These are phyloP conservation scores for Oryzias celebensis DNA, from an alignment of 2,113 vertebrate genomes.

Conservation along the genomic window DNA sequence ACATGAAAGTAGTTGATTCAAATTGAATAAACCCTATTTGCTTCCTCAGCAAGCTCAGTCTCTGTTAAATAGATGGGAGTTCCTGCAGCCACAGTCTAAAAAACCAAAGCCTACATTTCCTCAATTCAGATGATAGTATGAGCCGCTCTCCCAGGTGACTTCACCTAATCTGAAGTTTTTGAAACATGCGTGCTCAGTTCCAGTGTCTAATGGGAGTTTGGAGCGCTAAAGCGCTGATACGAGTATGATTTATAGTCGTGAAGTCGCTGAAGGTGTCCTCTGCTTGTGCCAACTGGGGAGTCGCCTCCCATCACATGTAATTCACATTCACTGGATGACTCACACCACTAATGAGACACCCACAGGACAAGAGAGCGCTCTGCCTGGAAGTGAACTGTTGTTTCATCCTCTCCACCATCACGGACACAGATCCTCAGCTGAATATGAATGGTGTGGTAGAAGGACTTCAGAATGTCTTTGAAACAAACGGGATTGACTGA, in stretches of 20 bases:
- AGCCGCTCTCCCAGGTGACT: not conserved
- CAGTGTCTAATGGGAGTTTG: slow-evolving; percentile 22
- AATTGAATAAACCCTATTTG: slow-evolving; percentile 34
- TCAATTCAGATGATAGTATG: not conserved
- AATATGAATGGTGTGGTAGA: slow-evolving; percentile 4
- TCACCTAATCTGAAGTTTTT: slow-evolving; percentile 19
- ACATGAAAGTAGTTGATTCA: slow-evolving; percentile 36
- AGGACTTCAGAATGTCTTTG: not conserved
- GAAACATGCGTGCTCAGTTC: slow-evolving; percentile 19
- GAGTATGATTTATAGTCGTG: slow-evolving; percentile 48
- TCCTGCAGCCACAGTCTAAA: slow-evolving; percentile 3
- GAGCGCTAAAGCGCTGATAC: slow-evolving; percentile 31
- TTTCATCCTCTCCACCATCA: slow-evolving; percentile 27
- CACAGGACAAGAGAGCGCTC: slow-evolving; percentile 33
- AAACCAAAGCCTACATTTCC: not conserved
- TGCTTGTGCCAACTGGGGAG: slow-evolving; percentile 30
- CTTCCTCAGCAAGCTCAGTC: slow-evolving; percentile 12
- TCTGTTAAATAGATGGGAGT: slow-evolving; percentile 5
- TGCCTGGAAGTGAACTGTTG: slow-evolving; percentile 16
- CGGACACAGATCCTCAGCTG: slow-evolving; percentile 2
- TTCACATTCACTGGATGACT: slow-evolving; percentile 66
- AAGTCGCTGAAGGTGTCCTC: slow-evolving; percentile 29
- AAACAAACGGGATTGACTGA: too few relatives aligned
- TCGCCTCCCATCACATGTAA: slow-evolving; percentile 51
- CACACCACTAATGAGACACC: slow-evolving; percentile 58